These are phyloP conservation scores for Spinus olivaceus DNA, from an alignment of 2,797 vertebrate genomes.

Conservation along the genomic window DNA sequence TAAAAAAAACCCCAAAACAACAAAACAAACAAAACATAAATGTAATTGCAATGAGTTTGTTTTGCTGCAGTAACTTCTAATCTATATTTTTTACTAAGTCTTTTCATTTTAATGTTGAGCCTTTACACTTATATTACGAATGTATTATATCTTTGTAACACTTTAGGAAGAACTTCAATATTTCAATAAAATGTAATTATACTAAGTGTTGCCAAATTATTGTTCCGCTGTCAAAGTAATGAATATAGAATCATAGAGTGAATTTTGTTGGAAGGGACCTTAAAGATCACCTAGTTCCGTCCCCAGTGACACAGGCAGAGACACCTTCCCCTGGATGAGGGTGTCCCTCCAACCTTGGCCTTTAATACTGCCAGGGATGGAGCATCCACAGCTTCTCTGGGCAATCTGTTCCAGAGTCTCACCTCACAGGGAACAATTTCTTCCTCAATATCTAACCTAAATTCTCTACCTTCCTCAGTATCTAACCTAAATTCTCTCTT, in stretches of 20 bases:
- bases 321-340: background rate
- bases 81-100: conserved; percentile 4
- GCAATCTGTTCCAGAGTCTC: background rate
- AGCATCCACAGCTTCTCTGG: background rate
- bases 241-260: background rate
- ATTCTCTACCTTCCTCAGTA: background rate
- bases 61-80: conserved; percentile 12
- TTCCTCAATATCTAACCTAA: background rate
- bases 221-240: background rate
- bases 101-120: background rate
- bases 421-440: background rate
- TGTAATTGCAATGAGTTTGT: conserved; percentile 3
- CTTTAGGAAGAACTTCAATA: background rate
- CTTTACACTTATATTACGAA: background rate
- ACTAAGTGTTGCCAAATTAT: background rate
- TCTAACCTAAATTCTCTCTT: too few species aligned
- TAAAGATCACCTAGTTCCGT: background rate
- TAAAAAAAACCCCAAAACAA: background rate
- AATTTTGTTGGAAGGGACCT: background rate
- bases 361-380: background rate
- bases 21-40: background rate
- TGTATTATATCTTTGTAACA: conserved; percentile 25
- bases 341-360: too few species aligned
- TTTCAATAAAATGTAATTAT: conserved; percentile 40
- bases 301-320: background rate